These are phyloP conservation scores for Aplidium turbinatum DNA, from an alignment of 23 tunicate genomes.

Conservation along the genomic window DNA sequence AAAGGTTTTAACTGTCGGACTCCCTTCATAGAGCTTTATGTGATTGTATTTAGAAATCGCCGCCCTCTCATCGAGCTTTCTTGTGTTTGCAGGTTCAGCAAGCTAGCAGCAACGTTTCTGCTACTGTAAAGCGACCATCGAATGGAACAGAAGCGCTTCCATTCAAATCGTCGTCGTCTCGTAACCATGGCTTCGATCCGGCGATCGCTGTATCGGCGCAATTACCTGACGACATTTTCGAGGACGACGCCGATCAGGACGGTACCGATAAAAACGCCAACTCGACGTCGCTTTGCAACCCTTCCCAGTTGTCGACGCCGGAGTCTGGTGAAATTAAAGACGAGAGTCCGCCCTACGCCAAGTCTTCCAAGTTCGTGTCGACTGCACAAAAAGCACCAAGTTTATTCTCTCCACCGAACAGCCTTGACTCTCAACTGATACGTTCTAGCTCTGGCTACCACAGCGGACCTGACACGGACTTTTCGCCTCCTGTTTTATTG, in stretches of 20 bases:
- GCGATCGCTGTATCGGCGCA: constrained; percentile 26
- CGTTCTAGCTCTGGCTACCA: constrained; percentile 48
- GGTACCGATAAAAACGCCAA: constrained; percentile 2
- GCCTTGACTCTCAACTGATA: constrained; percentile 11
- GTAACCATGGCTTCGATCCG: constrained; percentile 30
- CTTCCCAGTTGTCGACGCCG: constrained; percentile 35
- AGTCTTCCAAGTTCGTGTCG: background rate
- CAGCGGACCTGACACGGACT: constrained; percentile 43
- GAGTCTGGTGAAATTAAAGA: constrained; percentile 51
- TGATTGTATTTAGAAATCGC: background rate
- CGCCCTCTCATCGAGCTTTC: too few species aligned
- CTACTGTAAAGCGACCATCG: constrained; percentile 60
- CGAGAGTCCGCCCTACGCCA: constrained; percentile 20
- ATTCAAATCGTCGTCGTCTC: constrained; percentile 6
- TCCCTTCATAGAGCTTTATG: background rate
- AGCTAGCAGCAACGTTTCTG: constrained; percentile 43
- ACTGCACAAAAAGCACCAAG: constrained; percentile 24
- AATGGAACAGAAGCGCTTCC: constrained; percentile 46
- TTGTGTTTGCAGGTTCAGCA: too few species aligned
- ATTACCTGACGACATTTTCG: constrained; percentile 59
- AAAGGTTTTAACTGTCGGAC: background rate
- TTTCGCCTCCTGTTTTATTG: constrained; percentile 25
- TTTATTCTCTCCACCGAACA: constrained; percentile 38
- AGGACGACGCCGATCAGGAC: constrained; percentile 32
- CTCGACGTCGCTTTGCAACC: constrained; percentile 5